Evolutionary conservation across 2,113 vertebrate species (phyloP), one percentile per base, ranked within the genome.

Genomic region (Loxodonta africana): DNA sequence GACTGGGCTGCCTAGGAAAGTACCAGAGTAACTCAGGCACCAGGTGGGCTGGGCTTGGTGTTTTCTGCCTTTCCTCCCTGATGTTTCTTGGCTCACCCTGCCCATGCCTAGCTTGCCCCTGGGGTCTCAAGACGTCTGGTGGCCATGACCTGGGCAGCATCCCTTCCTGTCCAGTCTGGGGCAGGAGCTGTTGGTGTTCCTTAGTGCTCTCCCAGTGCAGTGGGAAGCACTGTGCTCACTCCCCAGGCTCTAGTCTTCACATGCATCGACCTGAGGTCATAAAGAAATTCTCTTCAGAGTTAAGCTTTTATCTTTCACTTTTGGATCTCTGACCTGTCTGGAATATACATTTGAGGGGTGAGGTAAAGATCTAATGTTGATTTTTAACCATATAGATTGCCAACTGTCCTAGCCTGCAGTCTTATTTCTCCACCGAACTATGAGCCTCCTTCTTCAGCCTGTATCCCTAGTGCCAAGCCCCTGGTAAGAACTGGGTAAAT

Each of bases 11-110:
- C 37, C 48, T 78, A 53, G 82, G 7, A 7, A 48, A 95, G 30
- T 65, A 15, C 11, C 28, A 15, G 67, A 11, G 46, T 57, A 1
- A 0, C 1, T 15, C 73, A 71, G 25, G 26, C 8, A 11, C 0
- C 0, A 0, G 1, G 60, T 1, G 4, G 60, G 20, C 65, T 2
- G 5, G 74, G 28, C 46, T 48, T 4, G 1, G 0, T 7, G 30
- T 7, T 8, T 30, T 48, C 80, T 30, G 17, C 17, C 51, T 0
- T 65, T 2, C 11, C 6, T 69, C 10, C 30, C 7, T 41, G 2
- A 8, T 37, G 30, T 48, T 62, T 17, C 33, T 41, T 57, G 48
- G 62, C 65, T 30, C 46, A 53, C 0, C 23, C 25, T 8, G 0
- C 48, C 30, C 28, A 28, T 5, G 2, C 57, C 28, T 25, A 6